A percentile compares a stretch with the other conserved stretches of the same genome.
These are phyloP conservation scores for Montipora cactus DNA, from an alignment of 64 coral and sea anemone genomes.

Conservation along the genomic window DNA sequence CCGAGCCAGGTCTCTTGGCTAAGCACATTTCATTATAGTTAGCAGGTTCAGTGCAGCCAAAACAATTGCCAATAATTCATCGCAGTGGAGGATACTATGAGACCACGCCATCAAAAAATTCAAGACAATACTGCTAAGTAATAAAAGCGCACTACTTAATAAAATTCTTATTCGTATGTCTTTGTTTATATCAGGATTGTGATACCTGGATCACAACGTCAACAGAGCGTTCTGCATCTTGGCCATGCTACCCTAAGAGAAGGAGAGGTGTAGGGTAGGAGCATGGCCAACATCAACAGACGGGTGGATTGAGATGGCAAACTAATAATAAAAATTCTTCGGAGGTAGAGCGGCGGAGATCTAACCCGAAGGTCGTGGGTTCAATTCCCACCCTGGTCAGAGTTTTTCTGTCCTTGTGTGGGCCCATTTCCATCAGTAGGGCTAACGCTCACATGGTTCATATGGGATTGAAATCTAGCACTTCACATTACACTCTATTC, in stretches of 20 bases:
- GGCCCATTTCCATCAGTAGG: too few relatives aligned
- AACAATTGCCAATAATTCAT: not conserved
- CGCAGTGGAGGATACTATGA: not conserved
- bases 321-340: not conserved
- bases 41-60: not conserved
- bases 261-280: not conserved
- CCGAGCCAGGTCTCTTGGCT: not conserved
- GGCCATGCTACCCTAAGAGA: not conserved
- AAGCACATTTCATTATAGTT: not conserved
- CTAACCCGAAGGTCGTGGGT: too few relatives aligned
- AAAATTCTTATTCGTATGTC: not conserved
- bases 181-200: not conserved
- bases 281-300: not conserved
- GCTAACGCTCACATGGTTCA: too few relatives aligned
- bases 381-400: too few relatives aligned
- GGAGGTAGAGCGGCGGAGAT: too few relatives aligned
- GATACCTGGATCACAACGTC: not conserved
- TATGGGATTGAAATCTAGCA: too few relatives aligned
- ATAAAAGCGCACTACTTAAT: not conserved
- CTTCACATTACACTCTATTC: too few relatives aligned
- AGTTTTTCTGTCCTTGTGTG: too few relatives aligned
- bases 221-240: not conserved
- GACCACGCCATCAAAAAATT: not conserved
- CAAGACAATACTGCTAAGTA: not conserved
- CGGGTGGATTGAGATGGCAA: not conserved